Evolutionary conservation across 2,797 vertebrate species (phyloP), one percentile per base, ranked within the genome.

Genomic region (Mionectes olivaceus): DNA sequence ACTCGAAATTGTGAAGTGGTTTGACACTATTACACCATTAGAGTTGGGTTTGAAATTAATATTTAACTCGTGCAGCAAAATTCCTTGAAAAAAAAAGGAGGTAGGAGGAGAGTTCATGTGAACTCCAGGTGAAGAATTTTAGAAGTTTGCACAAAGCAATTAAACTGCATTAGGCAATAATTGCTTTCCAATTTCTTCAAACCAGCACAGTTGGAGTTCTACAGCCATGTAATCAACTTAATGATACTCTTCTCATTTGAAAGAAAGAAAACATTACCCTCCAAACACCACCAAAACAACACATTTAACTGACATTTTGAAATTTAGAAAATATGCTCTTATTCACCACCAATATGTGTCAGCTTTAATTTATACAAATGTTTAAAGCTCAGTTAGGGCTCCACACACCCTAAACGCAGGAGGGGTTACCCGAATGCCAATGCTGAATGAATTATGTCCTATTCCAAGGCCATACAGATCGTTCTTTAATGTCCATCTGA

Each of bases 221-320:
- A 75, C 43, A 91, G 88, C 86, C 84, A 41, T 74, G 64, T 67
- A 92, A 93, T 93, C 84, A 94, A 85, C 71, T 92, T 93, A 94
- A 97, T 74, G 79, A 92, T 39, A 83, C 71, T 87, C 75, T 33
- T 80, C 78, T 83, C 61, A 63, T 71, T 35, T 67, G 47, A 85
- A 85, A 68, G 49, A 59, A 90, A 91, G 77, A 69, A 91, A 90
- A 89, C 61, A 81, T 79, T 73, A 61, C 50, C 55, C 49, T 92
- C 57, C 56, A 69, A 93, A 50, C 70, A 69, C 44, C 43, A 91
- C 24, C 50, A 81, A 87, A 92, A 30, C 79, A 90, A 80, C 32
- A 35, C 37, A 64, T 90, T 77, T 77, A 57, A 63, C 30, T 70
- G 68, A 57, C 30, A 41, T 50, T 70, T 69, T 76, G 28, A 49